Base-by-base conservation (phyloP, 2,113 vertebrate species). In the Aythya baeri region DNA sequence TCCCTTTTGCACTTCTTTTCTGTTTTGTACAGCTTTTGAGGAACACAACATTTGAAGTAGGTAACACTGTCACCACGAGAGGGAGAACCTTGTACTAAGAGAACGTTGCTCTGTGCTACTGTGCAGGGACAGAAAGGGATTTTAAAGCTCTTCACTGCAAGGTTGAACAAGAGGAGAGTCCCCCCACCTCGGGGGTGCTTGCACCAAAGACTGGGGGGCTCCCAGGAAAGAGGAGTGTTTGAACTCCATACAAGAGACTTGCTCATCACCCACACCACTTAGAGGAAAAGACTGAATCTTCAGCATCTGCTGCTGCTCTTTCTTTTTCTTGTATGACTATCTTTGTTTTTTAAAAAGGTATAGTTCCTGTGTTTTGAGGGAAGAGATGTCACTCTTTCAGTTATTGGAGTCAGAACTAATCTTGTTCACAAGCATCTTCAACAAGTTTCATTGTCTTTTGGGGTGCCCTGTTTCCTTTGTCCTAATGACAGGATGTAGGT, bases 201-300 rank as follows among this genome's bases (percentile, higher is more conserved):
- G 67, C 97, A 88, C 82, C 93, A 97, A 96, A 97, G 94, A 94
- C 86, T 91, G 68, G 62, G 78, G 79, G 14, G 66, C 88, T 83
- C 74, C 76, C 87, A 61, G 43, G 71, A 96, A 91, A 81, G 90
- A 84, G 76, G 70, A 73, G 44, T 67, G 80, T 88, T 96, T 89
- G 71, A 74, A 88, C 63, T 96, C 54, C 67, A 92, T 74, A 54
- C 85, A 94, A 97, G 90, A 83, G 90, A 92, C 76, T 96, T 94
- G 77, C 41, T 93, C 66, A 95, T 96, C 83, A 85, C 43, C 52
- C 3, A 1, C 91, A 66, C 86, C 92, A 74, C 88, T 89, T 93
- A 94, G 52, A 93, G 83, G 68, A 83, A 95, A 83, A 94, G 77
- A 65, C 11, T 88, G 49, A 90, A 83, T 88, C 57, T 66, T 68